Evolutionary conservation across 2,888 invertebrate genomes (phyloP).

Genomic region (Leptopterna dolabrata): DNA sequence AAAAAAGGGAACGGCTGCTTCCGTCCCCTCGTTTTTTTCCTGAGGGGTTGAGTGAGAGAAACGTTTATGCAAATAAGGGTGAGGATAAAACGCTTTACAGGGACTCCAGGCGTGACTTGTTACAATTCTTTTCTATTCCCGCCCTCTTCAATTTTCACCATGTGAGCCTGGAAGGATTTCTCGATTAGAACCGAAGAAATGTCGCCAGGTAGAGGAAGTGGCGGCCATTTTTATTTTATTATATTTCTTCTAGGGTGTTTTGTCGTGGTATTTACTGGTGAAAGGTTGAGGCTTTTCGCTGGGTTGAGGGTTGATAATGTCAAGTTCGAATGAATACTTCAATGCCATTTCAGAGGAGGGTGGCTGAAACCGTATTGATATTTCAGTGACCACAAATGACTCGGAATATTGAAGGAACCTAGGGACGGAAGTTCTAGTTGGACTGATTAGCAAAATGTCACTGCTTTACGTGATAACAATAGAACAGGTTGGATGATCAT

Average conservation of each 20-base stretch:
- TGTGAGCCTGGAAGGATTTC: background rate
- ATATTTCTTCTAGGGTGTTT: background rate
- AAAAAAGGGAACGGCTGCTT: constrained; percentile 14
- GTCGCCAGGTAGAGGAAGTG: background rate
- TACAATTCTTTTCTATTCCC: constrained; percentile 19
- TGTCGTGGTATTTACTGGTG: background rate
- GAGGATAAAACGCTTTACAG: constrained; percentile 38
- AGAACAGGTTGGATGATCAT: too few species aligned
- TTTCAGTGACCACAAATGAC: background rate
- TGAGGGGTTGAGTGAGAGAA: constrained; percentile 41
- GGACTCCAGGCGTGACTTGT: constrained; percentile 48
- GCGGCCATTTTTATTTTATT: background rate
- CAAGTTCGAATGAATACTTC: background rate
- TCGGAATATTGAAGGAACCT: too few species aligned
- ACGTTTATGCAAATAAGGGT: constrained; percentile 52
- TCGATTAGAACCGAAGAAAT: background rate
- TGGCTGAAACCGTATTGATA: background rate
- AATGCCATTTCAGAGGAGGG: background rate
- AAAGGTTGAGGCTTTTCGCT: background rate
- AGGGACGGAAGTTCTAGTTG: too few species aligned
- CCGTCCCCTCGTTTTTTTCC: constrained; percentile 6
- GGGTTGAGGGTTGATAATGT: background rate
- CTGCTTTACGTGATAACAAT: too few species aligned
- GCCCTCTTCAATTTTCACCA: background rate
- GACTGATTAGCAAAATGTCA: too few species aligned